A percentile compares a stretch with the other conserved stretches of the same genome.
These are phyloP conservation scores for Adela reaumurella DNA, from an alignment of 2,888 invertebrate genomes.

Conservation along the genomic window DNA sequence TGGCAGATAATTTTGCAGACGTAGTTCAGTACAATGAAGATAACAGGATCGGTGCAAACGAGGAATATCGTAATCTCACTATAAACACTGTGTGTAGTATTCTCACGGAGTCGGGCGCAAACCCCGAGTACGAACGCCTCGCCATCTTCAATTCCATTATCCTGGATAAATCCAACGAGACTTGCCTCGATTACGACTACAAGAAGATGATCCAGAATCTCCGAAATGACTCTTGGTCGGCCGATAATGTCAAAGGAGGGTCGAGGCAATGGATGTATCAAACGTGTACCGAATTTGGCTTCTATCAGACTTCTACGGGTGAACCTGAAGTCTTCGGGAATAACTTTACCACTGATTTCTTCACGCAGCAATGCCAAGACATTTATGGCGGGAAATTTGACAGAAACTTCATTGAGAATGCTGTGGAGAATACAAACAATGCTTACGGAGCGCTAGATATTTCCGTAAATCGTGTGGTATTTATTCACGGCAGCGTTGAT, in stretches of 20 bases:
- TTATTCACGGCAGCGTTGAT: constrained; percentile 86
- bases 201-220: constrained; percentile 67
- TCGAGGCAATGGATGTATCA: constrained; percentile 89
- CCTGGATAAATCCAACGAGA: constrained; percentile 61
- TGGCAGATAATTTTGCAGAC: constrained; percentile 84
- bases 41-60: constrained; percentile 67
- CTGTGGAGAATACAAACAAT: constrained; percentile 70
- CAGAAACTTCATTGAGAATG: constrained; percentile 54
- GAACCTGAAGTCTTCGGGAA: constrained; percentile 68
- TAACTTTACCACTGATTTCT: constrained; percentile 73
- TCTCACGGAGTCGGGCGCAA: constrained; percentile 60
- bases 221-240: constrained; percentile 64
- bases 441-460: constrained; percentile 75
- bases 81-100: constrained; percentile 79
- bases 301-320: constrained; percentile 83
- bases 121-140: constrained; percentile 63
- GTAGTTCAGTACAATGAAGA: constrained; percentile 95
- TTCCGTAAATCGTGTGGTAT: constrained; percentile 69
- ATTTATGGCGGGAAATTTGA: constrained; percentile 75
- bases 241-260: constrained; percentile 58
- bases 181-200: constrained; percentile 83
- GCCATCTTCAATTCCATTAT: constrained; percentile 71
- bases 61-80: constrained; percentile 64
- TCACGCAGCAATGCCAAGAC: constrained; percentile 76
- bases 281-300: constrained; percentile 95